These are phyloP conservation scores for Zhuqinia jingwanae DNA, from an alignment of 2,888 invertebrate genomes.

Conservation along the genomic window DNA sequence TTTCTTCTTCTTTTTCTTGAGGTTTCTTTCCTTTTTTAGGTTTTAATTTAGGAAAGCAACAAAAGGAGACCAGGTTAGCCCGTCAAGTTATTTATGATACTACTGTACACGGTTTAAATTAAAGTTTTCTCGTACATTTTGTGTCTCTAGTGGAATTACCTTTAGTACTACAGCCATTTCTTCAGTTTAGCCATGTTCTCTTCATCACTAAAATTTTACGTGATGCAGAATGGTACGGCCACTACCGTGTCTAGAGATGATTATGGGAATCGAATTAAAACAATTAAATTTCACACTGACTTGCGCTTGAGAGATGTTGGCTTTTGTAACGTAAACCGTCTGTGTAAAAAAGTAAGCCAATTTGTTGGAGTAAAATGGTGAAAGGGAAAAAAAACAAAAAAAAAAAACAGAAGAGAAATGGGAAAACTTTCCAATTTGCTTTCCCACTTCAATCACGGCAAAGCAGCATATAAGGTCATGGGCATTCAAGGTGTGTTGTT, in stretches of 20 bases:
- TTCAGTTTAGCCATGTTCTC: slow-evolving; percentile 25
- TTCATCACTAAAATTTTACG: too few species aligned
- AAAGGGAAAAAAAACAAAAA: too few species aligned
- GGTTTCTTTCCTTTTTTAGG: too few species aligned
- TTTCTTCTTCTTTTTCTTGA: too few species aligned
- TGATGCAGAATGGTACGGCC: too few species aligned
- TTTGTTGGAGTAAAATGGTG: slow-evolving; percentile 35
- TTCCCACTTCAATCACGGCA: slow-evolving; percentile 27
- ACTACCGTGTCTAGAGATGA: too few species aligned
- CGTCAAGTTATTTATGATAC: too few species aligned
- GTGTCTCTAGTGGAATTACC: slow-evolving; percentile 30
- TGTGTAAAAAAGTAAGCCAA: neutral
- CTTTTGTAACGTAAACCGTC: neutral
- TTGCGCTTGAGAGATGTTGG: too few species aligned
- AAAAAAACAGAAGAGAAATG: slow-evolving; percentile 34
- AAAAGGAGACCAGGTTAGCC: too few species aligned
- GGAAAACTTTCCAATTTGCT: slow-evolving; percentile 24
- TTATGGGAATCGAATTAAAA: slow-evolving; percentile 47
- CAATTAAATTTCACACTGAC: slow-evolving; percentile 34
- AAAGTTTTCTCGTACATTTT: slow-evolving; percentile 18
- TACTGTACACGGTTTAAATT: too few species aligned
- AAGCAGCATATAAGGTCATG: too few species aligned
- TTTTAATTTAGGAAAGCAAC: too few species aligned
- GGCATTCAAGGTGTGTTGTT: slow-evolving; percentile 28
- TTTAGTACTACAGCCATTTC: slow-evolving; percentile 21